Evolutionary conservation across 2,797 vertebrate species (phyloP).

Genomic region (Catostomus latipinnis): DNA sequence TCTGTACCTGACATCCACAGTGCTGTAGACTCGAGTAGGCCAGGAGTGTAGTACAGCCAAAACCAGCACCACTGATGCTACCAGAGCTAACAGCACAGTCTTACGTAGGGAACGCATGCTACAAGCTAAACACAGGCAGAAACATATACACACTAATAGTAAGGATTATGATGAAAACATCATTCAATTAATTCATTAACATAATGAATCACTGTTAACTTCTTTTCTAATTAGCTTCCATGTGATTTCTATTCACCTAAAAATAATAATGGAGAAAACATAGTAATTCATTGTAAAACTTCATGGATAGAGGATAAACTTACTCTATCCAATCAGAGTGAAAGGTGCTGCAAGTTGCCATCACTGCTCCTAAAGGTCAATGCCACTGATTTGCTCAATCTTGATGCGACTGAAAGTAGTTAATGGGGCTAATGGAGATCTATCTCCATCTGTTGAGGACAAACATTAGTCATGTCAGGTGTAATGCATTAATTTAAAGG

Average conservation of each 20-base stretch:
- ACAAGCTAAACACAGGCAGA: conserved; percentile 48
- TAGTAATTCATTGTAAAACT: neutral
- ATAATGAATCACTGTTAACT: neutral
- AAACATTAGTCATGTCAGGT: neutral
- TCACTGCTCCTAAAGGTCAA: conserved; percentile 69
- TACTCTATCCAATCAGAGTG: conserved; percentile 70
- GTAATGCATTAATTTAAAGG: neutral
- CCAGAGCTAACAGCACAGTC: conserved; percentile 79
- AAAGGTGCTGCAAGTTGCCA: conserved; percentile 57
- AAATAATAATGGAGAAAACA: neutral
- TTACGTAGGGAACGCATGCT: conserved; percentile 83
- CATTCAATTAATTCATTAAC: neutral
- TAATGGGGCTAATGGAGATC: conserved; percentile 36
- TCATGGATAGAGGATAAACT: conserved; percentile 10
- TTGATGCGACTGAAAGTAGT: conserved; percentile 29
- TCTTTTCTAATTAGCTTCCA: neutral
- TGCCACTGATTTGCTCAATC: conserved; percentile 51
- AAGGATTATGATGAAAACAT: neutral
- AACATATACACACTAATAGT: neutral
- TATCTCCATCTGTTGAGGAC: conserved; percentile 65
- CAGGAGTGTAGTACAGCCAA: conserved; percentile 82
- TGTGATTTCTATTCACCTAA: neutral
- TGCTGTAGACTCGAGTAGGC: conserved; percentile 73
- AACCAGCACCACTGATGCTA: conserved; percentile 80
- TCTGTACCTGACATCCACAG: conserved; percentile 78